Percentiles rank a stretch among this genome's conserved stretches.
Conservation (phyloP, 2,888 invertebrate species). For the Mythimna lalbum region DNA sequence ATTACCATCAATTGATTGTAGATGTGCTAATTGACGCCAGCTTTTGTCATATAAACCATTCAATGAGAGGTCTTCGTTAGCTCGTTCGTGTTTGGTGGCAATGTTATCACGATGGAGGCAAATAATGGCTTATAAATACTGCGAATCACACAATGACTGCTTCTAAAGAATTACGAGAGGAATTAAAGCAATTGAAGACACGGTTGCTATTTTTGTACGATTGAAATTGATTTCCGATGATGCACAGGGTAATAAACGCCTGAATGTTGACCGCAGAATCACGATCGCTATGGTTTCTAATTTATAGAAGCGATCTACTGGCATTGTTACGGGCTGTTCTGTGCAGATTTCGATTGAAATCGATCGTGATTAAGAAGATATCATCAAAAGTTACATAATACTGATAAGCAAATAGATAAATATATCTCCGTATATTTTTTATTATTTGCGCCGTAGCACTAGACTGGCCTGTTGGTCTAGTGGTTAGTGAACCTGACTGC, state of each 20-base stretch:
- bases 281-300: conserved; percentile 73
- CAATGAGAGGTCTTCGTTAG: conserved; percentile 18
- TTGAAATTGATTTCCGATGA: conserved; percentile 62
- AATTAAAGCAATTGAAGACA: conserved; percentile 61
- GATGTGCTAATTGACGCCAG: neutral
- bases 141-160: conserved; percentile 33
- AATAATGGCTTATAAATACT: conserved; percentile 32
- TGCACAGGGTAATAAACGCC: conserved; percentile 46
- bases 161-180: conserved; percentile 45
- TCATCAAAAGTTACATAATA: conserved; percentile 47
- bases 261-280: conserved; percentile 49
- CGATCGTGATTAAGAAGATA: conserved; percentile 42
- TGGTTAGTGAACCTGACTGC: no score
- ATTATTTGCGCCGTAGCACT: neutral
- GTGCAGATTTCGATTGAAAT: conserved; percentile 34
- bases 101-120: conserved; percentile 23
- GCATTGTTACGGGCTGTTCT: conserved; percentile 56
- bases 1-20: neutral
- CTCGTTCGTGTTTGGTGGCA: conserved; percentile 10
- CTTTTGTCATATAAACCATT: neutral
- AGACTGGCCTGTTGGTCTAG: no score
- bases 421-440: no score
- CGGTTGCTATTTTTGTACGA: conserved; percentile 46
- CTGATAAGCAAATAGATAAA: conserved; percentile 17
- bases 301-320: conserved; percentile 65